These are phyloP conservation scores for Botia almorhae DNA, from an alignment of 2,797 vertebrate species.

Conservation along the genomic window DNA sequence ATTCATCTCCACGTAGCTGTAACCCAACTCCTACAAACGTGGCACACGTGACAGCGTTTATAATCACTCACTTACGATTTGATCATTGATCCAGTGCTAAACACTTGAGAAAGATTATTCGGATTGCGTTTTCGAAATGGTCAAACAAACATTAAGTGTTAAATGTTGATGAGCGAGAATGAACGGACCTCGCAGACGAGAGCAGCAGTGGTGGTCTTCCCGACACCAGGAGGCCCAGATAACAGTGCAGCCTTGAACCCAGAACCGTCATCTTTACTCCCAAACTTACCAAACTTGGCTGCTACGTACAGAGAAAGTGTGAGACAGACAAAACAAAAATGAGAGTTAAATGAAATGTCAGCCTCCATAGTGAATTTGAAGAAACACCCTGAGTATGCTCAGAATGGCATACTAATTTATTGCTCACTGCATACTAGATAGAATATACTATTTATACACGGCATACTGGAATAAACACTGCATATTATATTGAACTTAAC, in stretches of 20 bases:
- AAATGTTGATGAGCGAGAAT: not conserved
- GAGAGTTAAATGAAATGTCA: not conserved
- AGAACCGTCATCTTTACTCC: conserved; percentile 87
- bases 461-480: no score
- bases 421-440: no score
- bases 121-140: not conserved
- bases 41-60: conserved; percentile 38
- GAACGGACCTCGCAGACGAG: conserved; percentile 91
- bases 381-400: not conserved
- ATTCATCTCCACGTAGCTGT: conserved; percentile 95
- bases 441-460: no score
- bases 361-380: not conserved
- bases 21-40: conserved; percentile 85
- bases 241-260: conserved; percentile 91
- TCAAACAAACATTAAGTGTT: conserved; percentile 9
- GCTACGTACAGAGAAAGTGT: conserved; percentile 47
- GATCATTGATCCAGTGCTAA: not conserved
- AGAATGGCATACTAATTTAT: not conserved
- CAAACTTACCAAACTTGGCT: conserved; percentile 81
- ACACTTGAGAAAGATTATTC: not conserved
- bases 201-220: conserved; percentile 95
- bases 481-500: not conserved
- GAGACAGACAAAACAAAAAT: conserved; percentile 4
- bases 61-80: conserved; percentile 19
- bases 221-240: conserved; percentile 96